Conservation (phyloP, 2,888 invertebrate genomes). For the Stictocephala bisonia region DNA sequence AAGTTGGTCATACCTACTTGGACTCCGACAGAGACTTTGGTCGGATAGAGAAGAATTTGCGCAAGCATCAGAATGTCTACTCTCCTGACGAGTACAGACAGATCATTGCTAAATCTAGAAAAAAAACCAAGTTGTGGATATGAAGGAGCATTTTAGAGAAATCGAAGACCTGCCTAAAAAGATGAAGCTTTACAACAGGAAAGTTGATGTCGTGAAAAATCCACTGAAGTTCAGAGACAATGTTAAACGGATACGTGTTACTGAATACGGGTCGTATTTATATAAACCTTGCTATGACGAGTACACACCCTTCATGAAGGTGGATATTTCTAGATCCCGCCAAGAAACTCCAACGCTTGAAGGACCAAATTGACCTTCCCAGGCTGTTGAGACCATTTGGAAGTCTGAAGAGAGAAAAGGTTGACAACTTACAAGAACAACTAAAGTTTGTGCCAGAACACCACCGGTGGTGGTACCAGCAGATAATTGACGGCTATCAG, state of each 20-base stretch:
- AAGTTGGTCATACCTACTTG: slow-evolving; percentile 61
- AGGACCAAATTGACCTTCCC: slow-evolving; percentile 2
- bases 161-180: slow-evolving; percentile 2
- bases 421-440: slow-evolving; percentile 43
- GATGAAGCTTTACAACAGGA: slow-evolving; percentile 41
- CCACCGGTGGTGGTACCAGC: slow-evolving; percentile 33
- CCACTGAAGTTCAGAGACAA: slow-evolving; percentile 33
- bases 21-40: slow-evolving; percentile 62
- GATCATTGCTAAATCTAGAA: slow-evolving; percentile 55
- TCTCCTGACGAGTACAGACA: slow-evolving; percentile 59
- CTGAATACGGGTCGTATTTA: slow-evolving; percentile 36
- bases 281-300: slow-evolving; percentile 43
- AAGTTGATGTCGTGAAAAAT: slow-evolving; percentile 33
- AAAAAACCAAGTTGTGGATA: slow-evolving; percentile 54
- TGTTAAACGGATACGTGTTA: slow-evolving; percentile 39
- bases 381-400: slow-evolving; percentile 10
- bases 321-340: slow-evolving; percentile 13
- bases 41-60: slow-evolving; percentile 59
- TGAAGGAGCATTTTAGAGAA: slow-evolving; percentile 54
- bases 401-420: slow-evolving; percentile 32
- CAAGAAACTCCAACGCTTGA: slow-evolving; percentile 2
- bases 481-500: slow-evolving; percentile 12
- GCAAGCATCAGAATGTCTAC: slow-evolving; percentile 58
- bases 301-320: slow-evolving; percentile 42
- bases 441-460: slow-evolving; percentile 31